Base-by-base conservation (phyloP, 35 echinoderm and acorn worm genomes). In the Ophioderma brevispina region DNA sequence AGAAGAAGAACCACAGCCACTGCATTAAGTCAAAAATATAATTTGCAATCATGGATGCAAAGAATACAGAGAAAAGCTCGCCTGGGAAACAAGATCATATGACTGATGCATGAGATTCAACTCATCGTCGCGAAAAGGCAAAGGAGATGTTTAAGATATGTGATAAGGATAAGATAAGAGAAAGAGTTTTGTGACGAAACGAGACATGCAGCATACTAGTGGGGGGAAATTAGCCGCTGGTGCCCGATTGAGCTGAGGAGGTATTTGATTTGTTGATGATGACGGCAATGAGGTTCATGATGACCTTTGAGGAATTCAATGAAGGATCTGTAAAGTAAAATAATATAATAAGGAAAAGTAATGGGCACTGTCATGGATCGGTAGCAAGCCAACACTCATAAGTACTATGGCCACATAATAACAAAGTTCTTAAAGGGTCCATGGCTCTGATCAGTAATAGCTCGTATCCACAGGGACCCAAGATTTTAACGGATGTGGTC, bases 201-300 rank as follows among this genome's bases (percentile, higher is more conserved):
- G 89, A 19, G 97, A 99, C 85, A 99, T 99, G 97, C 93, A 94
- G 77, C 86, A 94, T 13, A 37, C 95, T 23, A 90, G 89, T 10
- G 89, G 93, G 4, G 97, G n/a, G n/a, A n/a, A n/a, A 99, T 78
- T 70, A 95, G 1, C 97, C 97, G 6, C 77, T 94, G 0, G 38
- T 39, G 13, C 84, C 91, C 0, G 93, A 95, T 31, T 93, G 95
- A 75, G 35, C 95, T 17, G 97, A 99, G 38, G 94, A 87, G 34
- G 97, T 99, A 30, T 99, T 99, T 82, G 97, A 99, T 40, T 95
- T 94, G 0, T 79, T 99, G 35, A 93, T 95, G 76, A 82, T 93
- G 36, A 93, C 95, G 37, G 90, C 87, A 52, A 95, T 95, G 55
- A 89, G 91, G 23, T 99, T 86, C 36, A 39, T 99, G 90, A 39